Base-by-base conservation (phyloP, 2,113 vertebrate genomes). In the Alethe castanea region DNA sequence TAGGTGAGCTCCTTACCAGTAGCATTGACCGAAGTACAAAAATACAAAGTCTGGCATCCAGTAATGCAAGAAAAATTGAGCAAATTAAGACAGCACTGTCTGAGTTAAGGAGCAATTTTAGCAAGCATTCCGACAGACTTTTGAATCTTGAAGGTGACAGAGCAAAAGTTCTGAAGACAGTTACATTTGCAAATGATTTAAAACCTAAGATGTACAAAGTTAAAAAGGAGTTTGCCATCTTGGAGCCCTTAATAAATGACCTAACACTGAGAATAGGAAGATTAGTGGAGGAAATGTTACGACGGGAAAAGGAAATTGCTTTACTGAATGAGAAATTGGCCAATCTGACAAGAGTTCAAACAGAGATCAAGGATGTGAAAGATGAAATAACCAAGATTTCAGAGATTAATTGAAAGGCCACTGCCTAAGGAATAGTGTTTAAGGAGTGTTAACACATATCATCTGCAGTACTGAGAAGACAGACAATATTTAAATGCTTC, bases 141-240 rank as follows among this genome's bases (percentile, higher is more conserved):
- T 53, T 97, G 96, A 97, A 97, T 85, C 97, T 99, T 9, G 99
- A 99, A 97, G 97, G 98, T 57, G 97, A 98, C 80, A 98, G 99
- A 85, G 98, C 98, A 12, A 99, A 98, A 82, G 86, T 99, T 87
- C 92, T 99, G 40, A 98, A 98, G 80, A 98, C 99, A 0, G 96
- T 99, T 79, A 98, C 97, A 19, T 99, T 99, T 86, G 99, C 99
- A 76, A 97, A 97, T 29, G 99, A 99, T 92, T 98, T 99, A 29
- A 99, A 99, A 93, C 99, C 99, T 38, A 99, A 99, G 79, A 97
- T 99, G 6, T 97, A 98, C 38, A 96, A 98, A 56, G 97, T 99
- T 36, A 98, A 97, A 88, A 98, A 98, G 71, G 99, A 99, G 94
- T 98, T 99, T 18, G 96, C 96, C 20, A 94, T 88, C 22, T 96